Percentiles rank a stretch among this genome's conserved stretches.
These are phyloP conservation scores for Corapipo altera DNA, from an alignment of 2,113 vertebrate genomes.

Conservation along the genomic window DNA sequence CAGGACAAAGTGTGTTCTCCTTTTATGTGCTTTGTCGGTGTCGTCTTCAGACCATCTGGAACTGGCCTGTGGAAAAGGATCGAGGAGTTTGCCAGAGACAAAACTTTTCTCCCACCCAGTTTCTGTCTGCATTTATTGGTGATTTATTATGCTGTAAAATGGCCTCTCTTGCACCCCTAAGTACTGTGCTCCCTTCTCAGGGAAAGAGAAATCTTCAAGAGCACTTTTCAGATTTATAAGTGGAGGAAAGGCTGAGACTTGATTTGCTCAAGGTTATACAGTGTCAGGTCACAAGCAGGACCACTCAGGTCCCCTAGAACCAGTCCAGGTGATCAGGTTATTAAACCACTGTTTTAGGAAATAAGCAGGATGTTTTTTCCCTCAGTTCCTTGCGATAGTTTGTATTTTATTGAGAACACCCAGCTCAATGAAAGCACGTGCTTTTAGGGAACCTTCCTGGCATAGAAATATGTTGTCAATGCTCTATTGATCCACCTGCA, in stretches of 20 bases:
- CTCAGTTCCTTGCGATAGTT: background rate
- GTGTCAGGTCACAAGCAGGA: background rate
- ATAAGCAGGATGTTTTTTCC: background rate
- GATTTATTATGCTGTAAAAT: constrained; percentile 15
- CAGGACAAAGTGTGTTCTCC: background rate
- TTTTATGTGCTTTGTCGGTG: background rate
- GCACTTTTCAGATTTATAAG: background rate
- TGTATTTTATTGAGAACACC: background rate
- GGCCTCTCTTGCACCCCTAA: background rate
- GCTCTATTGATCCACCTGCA: background rate
- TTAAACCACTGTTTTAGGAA: background rate
- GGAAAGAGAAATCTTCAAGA: background rate
- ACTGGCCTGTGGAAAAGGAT: background rate
- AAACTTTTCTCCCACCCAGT: background rate
- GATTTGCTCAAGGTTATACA: background rate
- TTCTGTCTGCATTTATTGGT: constrained; percentile 26
- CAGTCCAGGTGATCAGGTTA: background rate
- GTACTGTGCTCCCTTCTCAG: background rate
- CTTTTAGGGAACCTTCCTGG: background rate
- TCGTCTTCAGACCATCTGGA: constrained; percentile 15
- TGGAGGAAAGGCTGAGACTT: background rate
- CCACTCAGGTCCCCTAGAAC: background rate
- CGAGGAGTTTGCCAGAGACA: background rate
- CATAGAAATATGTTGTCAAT: background rate
- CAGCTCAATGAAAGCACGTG: background rate